A percentile compares a stretch with the other conserved stretches of the same genome.
phyloP scores from a whole-genome alignment of 2,797 vertebrate species.

The Lacerta viridis region DNA sequence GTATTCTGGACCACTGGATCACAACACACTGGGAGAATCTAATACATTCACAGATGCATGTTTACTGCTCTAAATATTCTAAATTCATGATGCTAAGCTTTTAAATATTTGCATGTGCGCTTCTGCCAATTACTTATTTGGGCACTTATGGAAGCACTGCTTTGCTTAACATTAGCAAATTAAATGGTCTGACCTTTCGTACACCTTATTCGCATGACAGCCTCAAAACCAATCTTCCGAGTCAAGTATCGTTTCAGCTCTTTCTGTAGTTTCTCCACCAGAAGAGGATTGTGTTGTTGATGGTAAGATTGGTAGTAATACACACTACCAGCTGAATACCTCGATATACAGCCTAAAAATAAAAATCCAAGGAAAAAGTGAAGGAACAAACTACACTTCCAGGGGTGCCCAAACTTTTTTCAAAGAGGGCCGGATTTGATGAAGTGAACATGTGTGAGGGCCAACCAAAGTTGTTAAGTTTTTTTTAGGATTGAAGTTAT shows the following conservation, averaged over 20 bases:
- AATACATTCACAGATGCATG: background rate
- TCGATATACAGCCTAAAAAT: constrained; percentile 92
- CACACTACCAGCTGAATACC: constrained; percentile 95
- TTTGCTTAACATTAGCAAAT: background rate
- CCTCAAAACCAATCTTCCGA: constrained; percentile 97
- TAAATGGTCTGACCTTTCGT: constrained; percentile 88
- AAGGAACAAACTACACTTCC: too few relatives aligned
- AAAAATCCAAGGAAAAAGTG: background rate
- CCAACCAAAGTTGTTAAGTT: too few relatives aligned
- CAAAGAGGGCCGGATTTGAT: too few relatives aligned
- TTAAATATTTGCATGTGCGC: background rate
- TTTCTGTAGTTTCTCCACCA: constrained; percentile 92
- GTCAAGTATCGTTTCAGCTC: constrained; percentile 95
- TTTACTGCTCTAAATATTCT: background rate
- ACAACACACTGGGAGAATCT: background rate
- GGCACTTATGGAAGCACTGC: background rate
- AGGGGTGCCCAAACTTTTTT: too few relatives aligned
- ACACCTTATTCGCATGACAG: constrained; percentile 98
- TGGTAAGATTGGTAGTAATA: constrained; percentile 96
- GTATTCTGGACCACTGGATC: background rate
- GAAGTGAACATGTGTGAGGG: too few relatives aligned
- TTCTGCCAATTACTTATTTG: constrained; percentile 12
- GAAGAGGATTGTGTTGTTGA: constrained; percentile 91
- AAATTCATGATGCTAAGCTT: background rate
- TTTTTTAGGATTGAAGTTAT: too few relatives aligned